Conservation (phyloP, 2,113 vertebrate species). For the Megalops atlanticus region DNA sequence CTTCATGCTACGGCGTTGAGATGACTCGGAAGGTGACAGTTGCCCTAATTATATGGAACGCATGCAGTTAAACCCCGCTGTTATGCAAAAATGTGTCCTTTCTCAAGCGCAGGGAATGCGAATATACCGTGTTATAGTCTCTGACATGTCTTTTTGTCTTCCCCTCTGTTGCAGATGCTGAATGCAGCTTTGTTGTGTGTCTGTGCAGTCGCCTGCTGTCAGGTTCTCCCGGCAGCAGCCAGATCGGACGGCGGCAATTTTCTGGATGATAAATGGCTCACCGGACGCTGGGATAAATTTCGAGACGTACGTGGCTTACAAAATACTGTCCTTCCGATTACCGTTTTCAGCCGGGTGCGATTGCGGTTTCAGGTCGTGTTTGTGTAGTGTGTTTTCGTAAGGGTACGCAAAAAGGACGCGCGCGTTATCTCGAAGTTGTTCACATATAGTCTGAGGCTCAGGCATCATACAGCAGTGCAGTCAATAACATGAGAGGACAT, state of each 20-base stretch:
- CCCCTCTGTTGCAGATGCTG: constrained; percentile 83
- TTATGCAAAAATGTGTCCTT: neutral
- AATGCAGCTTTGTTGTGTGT: constrained; percentile 78
- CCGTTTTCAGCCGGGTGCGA: neutral
- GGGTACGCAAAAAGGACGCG: neutral
- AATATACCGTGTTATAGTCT: neutral
- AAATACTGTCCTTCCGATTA: neutral
- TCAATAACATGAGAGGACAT: neutral
- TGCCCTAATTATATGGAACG: constrained; percentile 15
- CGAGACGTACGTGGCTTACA: constrained; percentile 84
- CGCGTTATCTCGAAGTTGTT: constrained; percentile 25
- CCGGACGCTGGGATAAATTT: constrained; percentile 93
- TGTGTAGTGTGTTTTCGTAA: neutral
- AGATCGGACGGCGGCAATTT: constrained; percentile 89
- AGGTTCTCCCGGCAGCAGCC: constrained; percentile 69
- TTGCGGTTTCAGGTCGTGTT: neutral
- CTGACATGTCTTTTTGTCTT: constrained; percentile 57
- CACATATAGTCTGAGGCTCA: constrained; percentile 1
- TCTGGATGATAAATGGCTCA: constrained; percentile 94
- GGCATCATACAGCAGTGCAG: neutral
- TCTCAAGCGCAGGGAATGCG: neutral
- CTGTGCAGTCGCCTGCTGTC: constrained; percentile 78
- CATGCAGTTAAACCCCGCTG: too few species aligned
- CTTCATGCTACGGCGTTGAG: constrained; percentile 60
- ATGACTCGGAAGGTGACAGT: constrained; percentile 46